phyloP scores from a whole-genome alignment of 2,888 invertebrate genomes.

The Rhorus exstirpatorius region DNA sequence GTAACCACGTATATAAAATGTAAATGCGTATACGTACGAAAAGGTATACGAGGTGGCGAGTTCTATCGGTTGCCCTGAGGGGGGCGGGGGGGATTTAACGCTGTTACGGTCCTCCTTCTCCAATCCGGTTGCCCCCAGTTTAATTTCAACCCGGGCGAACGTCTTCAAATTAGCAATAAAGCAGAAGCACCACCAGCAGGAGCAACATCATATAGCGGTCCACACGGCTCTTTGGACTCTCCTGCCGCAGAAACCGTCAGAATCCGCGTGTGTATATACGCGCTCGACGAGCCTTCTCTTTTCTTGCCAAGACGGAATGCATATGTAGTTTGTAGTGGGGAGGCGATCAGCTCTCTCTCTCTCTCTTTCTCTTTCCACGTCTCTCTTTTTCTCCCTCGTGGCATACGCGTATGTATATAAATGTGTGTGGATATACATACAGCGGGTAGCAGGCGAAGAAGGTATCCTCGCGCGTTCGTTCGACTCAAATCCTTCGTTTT shows the following conservation, averaged over 20 bases:
- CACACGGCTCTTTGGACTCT: slow-evolving; percentile 41
- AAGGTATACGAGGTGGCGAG: slow-evolving; percentile 66
- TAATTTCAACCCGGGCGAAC: slow-evolving; percentile 82
- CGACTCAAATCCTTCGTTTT: slow-evolving; percentile 80
- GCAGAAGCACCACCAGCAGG: slow-evolving; percentile 74
- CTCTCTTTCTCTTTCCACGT: slow-evolving; percentile 69
- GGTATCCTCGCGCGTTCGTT: slow-evolving; percentile 69
- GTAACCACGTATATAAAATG: neutral
- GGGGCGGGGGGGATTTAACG: slow-evolving; percentile 65
- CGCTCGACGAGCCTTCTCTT: slow-evolving; percentile 30
- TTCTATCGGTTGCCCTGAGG: slow-evolving; percentile 56
- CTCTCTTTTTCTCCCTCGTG: slow-evolving; percentile 71
- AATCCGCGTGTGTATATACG: slow-evolving; percentile 23
- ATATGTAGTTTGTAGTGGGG: slow-evolving; percentile 53
- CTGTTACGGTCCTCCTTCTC: slow-evolving; percentile 6
- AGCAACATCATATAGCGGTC: slow-evolving; percentile 38
- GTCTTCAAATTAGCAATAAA: slow-evolving; percentile 85
- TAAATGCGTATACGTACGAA: slow-evolving; percentile 23
- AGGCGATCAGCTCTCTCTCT: slow-evolving; percentile 68
- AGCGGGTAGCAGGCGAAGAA: slow-evolving; percentile 58
- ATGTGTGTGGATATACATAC: slow-evolving; percentile 2
- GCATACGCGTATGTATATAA: slow-evolving; percentile 7
- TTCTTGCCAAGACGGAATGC: slow-evolving; percentile 62
- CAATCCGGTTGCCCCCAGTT: slow-evolving; percentile 77
- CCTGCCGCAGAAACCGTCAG: slow-evolving; percentile 39